phyloP scores from a whole-genome alignment of 2,797 vertebrate species.

The Loris lydekkerianus region DNA sequence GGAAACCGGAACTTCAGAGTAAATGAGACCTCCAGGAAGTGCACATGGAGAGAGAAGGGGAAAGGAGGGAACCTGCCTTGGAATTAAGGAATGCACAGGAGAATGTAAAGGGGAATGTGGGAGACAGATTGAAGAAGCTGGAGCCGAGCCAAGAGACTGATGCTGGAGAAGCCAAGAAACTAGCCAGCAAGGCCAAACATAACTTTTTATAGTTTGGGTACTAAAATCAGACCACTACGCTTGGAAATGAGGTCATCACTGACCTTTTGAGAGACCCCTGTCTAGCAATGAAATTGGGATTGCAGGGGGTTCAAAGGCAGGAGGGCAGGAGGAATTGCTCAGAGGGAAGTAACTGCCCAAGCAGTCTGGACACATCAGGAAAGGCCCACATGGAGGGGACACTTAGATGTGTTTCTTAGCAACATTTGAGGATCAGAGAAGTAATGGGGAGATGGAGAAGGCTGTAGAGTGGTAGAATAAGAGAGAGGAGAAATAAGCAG shows the following conservation, averaged over 20 bases:
- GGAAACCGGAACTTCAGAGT: not conserved
- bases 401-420: not conserved
- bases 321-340: not conserved
- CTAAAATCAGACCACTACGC: conserved; percentile 36
- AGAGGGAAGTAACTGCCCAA: not conserved
- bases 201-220: conserved; percentile 41
- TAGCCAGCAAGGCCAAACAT: not conserved
- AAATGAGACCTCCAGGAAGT: not conserved
- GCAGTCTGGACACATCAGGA: not conserved
- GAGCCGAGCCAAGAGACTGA: not conserved
- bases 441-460: not conserved
- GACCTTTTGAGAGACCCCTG: conserved; percentile 57
- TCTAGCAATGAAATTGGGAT: not conserved
- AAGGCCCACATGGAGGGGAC: not conserved
- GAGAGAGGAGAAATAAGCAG: not conserved
- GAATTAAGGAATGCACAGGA: not conserved
- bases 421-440: not conserved
- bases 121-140: not conserved
- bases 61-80: not conserved
- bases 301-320: not conserved
- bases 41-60: not conserved
- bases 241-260: conserved; percentile 58
- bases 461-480: not conserved
- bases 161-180: conserved; percentile 38
- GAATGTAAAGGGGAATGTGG: not conserved